Conservation (phyloP, 2,113 vertebrate genomes). For the Hyla sarda region DNA sequence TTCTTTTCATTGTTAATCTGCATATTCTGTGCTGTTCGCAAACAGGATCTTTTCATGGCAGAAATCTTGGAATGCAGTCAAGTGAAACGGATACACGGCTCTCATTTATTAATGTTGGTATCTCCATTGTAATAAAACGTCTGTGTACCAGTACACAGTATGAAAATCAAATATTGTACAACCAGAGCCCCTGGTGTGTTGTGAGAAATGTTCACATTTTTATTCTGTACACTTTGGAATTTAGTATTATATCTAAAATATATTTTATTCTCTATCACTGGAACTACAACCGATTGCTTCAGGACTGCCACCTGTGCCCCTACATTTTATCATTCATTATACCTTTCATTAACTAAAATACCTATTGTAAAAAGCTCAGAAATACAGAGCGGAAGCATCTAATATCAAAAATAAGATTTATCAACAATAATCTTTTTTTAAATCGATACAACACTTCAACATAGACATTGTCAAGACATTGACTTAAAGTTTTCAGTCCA, state of each 20-base stretch:
- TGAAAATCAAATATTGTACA: constrained; percentile 47
- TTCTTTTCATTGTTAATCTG: constrained; percentile 48
- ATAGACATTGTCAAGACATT: too few species aligned
- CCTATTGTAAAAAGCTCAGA: background rate
- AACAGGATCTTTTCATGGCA: constrained; percentile 39
- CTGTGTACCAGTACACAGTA: constrained; percentile 16
- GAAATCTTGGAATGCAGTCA: constrained; percentile 48
- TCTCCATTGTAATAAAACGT: constrained; percentile 37
- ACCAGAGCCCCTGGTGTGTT: constrained; percentile 27
- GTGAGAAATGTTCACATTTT: constrained; percentile 9
- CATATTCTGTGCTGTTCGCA: constrained; percentile 29
- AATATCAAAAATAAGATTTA: too few species aligned
- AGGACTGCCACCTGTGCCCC: background rate
- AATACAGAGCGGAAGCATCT: too few species aligned
- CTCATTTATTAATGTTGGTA: constrained; percentile 48
- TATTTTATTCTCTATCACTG: constrained; percentile 15
- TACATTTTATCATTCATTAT: background rate
- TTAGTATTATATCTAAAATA: constrained; percentile 20
- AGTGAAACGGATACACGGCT: constrained; percentile 40
- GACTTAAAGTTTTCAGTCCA: too few species aligned
- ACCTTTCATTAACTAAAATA: background rate
- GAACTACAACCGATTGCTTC: background rate
- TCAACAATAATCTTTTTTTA: too few species aligned
- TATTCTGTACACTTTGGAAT: background rate
- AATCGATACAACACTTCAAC: too few species aligned